These are phyloP conservation scores for Anthrax anthrax DNA, from an alignment of 2,888 invertebrate species.

Conservation along the genomic window DNA sequence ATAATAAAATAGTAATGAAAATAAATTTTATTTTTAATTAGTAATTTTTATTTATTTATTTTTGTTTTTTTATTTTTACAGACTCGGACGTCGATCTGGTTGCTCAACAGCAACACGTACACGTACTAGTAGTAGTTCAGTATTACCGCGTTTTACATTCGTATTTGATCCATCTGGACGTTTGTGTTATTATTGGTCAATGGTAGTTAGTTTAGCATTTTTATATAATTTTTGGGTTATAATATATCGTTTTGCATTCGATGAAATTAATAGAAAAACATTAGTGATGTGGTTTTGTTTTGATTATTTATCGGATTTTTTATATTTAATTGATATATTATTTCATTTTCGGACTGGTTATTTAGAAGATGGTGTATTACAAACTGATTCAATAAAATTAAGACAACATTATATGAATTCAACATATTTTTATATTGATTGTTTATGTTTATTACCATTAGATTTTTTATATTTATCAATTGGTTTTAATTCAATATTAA, in stretches of 20 bases:
- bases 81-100: constrained; percentile 17
- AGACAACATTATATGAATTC: constrained; percentile 96
- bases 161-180: constrained; percentile 97
- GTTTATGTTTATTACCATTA: constrained; percentile 90
- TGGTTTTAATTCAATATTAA: constrained; percentile 89
- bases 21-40: no score
- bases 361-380: constrained; percentile 92
- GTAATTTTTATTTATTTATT: background rate
- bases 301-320: constrained; percentile 92
- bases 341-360: constrained; percentile 97
- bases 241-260: constrained; percentile 97
- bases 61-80: constrained; percentile 7
- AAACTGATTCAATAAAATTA: constrained; percentile 86
- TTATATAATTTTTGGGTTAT: constrained; percentile 97
- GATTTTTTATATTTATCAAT: constrained; percentile 97
- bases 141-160: constrained; percentile 65
- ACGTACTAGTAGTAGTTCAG: constrained; percentile 18
- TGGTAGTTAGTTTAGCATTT: constrained; percentile 91
- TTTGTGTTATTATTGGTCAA: constrained; percentile 92
- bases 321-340: constrained; percentile 90
- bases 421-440: constrained; percentile 96
- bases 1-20: no score
- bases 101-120: constrained; percentile 13
- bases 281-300: constrained; percentile 90
- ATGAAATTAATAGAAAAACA: constrained; percentile 89